Percentiles rank a stretch among this genome's conserved stretches.
Evolutionary conservation across 1,140 invertebrate genomes (phyloP).

Genomic region (Hyles euphorbiae): DNA sequence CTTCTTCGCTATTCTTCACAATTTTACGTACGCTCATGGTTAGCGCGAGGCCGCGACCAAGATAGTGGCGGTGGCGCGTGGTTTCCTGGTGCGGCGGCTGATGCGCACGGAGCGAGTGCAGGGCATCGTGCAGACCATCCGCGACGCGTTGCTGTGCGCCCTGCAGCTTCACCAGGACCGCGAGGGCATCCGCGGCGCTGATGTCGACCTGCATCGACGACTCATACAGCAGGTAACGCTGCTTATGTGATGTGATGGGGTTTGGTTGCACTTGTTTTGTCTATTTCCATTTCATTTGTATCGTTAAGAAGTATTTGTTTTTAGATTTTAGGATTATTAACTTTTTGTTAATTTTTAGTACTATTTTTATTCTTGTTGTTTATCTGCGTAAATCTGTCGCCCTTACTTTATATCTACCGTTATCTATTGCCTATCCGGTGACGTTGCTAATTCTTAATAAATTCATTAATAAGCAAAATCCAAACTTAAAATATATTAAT

Average conservation of each 20-base stretch:
- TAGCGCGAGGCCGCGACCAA: constrained; percentile 79
- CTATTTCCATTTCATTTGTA: not conserved
- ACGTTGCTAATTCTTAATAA: too few species aligned
- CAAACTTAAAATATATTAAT: too few species aligned
- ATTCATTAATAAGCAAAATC: too few species aligned
- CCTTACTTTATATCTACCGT: too few species aligned
- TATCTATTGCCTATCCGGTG: too few species aligned
- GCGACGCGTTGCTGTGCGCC: constrained; percentile 85
- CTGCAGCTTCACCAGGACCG: constrained; percentile 83
- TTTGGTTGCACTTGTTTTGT: constrained; percentile 1
- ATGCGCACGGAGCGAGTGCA: constrained; percentile 88
- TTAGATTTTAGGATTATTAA: not conserved
- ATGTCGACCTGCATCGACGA: constrained; percentile 79
- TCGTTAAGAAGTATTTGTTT: not conserved
- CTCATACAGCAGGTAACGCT: constrained; percentile 78
- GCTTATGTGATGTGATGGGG: constrained; percentile 3
- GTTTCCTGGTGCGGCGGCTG: constrained; percentile 86
- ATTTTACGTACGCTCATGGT: constrained; percentile 45
- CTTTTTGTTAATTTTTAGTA: not conserved
- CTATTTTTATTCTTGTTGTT: too few species aligned
- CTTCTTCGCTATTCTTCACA: constrained; percentile 15
- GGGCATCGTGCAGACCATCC: constrained; percentile 86
- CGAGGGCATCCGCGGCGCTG: constrained; percentile 76
- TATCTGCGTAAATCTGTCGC: too few species aligned
- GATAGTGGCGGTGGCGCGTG: constrained; percentile 85